phyloP scores from a whole-genome alignment of 2,797 vertebrate species.

The Thalassophryne amazonica region DNA sequence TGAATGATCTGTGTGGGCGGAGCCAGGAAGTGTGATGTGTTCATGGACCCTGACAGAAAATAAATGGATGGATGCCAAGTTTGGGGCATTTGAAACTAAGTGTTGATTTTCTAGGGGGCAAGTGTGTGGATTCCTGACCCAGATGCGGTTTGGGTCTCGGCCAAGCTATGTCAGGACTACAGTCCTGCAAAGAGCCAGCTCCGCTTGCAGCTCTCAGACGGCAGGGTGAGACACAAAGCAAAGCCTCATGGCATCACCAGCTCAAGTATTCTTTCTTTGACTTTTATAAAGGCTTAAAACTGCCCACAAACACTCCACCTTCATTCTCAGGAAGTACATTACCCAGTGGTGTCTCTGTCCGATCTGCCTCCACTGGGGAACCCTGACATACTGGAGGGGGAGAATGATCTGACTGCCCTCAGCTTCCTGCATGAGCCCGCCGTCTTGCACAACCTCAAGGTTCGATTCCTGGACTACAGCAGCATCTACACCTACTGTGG shows the following conservation, averaged over 20 bases:
- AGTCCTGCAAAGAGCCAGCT: constrained; percentile 64
- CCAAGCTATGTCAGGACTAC: constrained; percentile 72
- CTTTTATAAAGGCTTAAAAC: not conserved
- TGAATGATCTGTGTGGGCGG: constrained; percentile 53
- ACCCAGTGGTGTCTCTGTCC: constrained; percentile 40
- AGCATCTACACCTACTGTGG: constrained; percentile 83
- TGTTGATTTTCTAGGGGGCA: constrained; percentile 62
- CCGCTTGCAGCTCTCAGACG: constrained; percentile 67
- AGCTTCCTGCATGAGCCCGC: constrained; percentile 84
- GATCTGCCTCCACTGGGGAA: constrained; percentile 80
- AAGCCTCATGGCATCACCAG: not conserved
- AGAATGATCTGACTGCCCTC: constrained; percentile 80
- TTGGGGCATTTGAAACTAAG: not conserved
- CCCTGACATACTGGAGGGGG: constrained; percentile 79
- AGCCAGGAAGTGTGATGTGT: constrained; percentile 14
- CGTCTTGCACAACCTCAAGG: constrained; percentile 78
- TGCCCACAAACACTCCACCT: not conserved
- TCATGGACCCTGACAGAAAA: not conserved
- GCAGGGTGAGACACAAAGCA: constrained; percentile 59
- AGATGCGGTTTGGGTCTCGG: constrained; percentile 77
- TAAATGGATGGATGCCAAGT: not conserved
- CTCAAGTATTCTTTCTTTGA: not conserved
- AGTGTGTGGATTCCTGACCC: constrained; percentile 81
- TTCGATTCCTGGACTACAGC: constrained; percentile 81
- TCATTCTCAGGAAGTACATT: constrained; percentile 51